Evolutionary conservation across 2,888 invertebrate species (phyloP), one percentile per base, ranked within the genome.

Genomic region (Drosophila ochracea): DNA sequence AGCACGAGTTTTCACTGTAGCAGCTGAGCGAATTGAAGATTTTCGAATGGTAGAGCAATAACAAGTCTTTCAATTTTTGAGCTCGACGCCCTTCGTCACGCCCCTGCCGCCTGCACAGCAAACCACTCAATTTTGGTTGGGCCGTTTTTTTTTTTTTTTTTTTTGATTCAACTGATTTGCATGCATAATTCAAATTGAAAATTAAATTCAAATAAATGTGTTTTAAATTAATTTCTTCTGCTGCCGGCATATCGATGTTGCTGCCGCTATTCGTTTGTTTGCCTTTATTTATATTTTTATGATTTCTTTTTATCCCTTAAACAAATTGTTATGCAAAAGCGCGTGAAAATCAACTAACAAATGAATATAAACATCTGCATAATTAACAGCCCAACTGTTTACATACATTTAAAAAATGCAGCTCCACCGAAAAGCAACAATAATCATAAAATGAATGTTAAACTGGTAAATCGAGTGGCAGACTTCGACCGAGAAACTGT

Each of bases 281-380:
- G 37, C 33, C 11, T 54, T 25, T 25, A 16, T 47, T 47, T 25
- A 7, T 47, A 9, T 47, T 60, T 39, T 58, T 28, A 21, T 53
- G 35, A 7, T 7, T 37, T 54, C 11, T 39, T 54, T 47, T 55
- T 53, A 35, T 33, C 19, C 53, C 67, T 68, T 55, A 43, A 72
- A 73, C 79, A 84, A 84, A 89, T 86, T 89, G 82, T 79, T 77
- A 86, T 86, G 87, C 87, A 86, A 74, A 86, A 83, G 77, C 84
- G 89, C 87, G 89, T 89, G 87, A 89, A 85, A 85, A 85, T 82
- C 79, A 74, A 87, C 89, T 76, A 80, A 66, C 70, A 84, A 82
- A 84, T 69, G 64, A 73, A 57, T 61, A 74, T 64, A 81, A 75
- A 73, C 70, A 82, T 76, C 73, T 76, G 90, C 90, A 87, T 85